Conservation (phyloP, 2,113 vertebrate species). For the Podilymbus podiceps region DNA sequence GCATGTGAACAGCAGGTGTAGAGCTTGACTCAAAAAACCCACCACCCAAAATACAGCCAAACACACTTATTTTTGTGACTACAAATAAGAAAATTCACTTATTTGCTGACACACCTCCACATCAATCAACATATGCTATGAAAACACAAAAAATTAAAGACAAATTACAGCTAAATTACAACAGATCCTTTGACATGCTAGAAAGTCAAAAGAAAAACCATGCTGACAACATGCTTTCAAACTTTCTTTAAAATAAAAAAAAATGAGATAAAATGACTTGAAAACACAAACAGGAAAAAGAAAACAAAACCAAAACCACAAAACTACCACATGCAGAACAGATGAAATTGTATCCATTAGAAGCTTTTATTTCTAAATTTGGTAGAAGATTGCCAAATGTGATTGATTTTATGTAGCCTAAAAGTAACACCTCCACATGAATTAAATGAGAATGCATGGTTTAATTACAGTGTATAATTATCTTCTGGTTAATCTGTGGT, state of each 20-base stretch:
- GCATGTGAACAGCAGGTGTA: neutral
- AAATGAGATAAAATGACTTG: neutral
- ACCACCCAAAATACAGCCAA: neutral
- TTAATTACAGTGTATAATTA: neutral
- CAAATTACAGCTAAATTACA: constrained; percentile 12
- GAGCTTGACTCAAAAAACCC: neutral
- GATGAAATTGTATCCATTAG: neutral
- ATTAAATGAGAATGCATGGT: neutral
- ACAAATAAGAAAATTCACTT: constrained; percentile 28
- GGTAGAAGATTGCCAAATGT: neutral
- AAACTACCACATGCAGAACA: neutral
- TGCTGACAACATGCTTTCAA: constrained; percentile 24
- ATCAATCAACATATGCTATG: neutral
- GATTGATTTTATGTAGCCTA: neutral
- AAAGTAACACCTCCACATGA: neutral
- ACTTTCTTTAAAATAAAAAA: neutral
- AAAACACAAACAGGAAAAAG: neutral
- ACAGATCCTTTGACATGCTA: neutral
- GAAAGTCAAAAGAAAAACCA: constrained; percentile 15
- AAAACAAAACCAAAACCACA: neutral
- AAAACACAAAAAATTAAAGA: constrained; percentile 32
- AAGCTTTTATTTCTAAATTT: neutral
- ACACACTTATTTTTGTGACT: neutral
- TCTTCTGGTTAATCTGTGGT: neutral
- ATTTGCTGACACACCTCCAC: constrained; percentile 18